phyloP scores from a whole-genome alignment of 2,113 vertebrate species.

The Camelus bactrianus region DNA sequence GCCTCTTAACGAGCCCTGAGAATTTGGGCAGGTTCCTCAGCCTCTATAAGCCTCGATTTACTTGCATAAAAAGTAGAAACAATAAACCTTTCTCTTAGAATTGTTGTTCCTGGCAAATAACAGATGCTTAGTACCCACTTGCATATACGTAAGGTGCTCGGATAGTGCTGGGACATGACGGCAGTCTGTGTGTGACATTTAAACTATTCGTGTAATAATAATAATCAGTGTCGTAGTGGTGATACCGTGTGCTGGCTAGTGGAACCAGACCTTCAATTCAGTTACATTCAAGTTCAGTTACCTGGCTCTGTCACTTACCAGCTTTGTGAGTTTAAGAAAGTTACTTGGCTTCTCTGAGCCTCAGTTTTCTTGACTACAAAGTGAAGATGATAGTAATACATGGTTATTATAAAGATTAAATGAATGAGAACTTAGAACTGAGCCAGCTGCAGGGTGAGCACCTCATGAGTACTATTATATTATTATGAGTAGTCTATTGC shows the following conservation, averaged over 20 bases:
- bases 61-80: background rate
- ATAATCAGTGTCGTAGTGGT: fast-evolving
- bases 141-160: background rate
- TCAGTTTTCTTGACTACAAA: background rate
- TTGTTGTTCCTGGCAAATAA: background rate
- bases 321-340: background rate
- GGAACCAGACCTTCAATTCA: too few relatives aligned
- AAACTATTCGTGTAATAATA: background rate
- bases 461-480: fast-evolving
- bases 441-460: background rate
- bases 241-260: fast-evolving
- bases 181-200: background rate
- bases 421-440: background rate
- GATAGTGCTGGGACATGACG: too few relatives aligned
- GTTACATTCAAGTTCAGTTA: background rate
- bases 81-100: background rate
- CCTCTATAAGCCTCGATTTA: background rate
- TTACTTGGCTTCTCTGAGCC: background rate
- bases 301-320: fast-evolving
- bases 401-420: background rate
- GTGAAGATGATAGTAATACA: background rate
- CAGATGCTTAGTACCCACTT: background rate
- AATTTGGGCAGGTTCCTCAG: background rate
- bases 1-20: background rate
- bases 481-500: background rate